Conservation (phyloP, 1,140 invertebrate species). For the Leptinotarsa lineolata region DNA sequence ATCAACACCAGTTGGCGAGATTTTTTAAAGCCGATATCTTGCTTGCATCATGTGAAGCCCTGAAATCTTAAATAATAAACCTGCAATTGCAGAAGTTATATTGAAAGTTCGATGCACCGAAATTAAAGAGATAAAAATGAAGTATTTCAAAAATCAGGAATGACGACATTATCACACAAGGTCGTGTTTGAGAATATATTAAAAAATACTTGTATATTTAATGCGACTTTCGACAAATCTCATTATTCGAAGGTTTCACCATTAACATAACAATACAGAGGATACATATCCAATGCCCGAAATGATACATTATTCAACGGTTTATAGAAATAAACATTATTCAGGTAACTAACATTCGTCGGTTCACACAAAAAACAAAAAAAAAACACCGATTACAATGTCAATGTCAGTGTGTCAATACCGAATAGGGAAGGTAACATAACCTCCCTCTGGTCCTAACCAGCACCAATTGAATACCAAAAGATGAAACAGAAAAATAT, state of each 20-base stretch:
- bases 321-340: not conserved
- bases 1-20: no score
- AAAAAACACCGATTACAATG: not conserved
- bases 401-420: slow-evolving; percentile 1
- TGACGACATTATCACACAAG: not conserved
- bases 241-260: not conserved
- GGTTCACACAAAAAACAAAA: not conserved
- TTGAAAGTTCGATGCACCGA: no score
- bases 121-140: no score
- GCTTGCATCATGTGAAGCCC: no score
- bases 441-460: not conserved
- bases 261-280: not conserved
- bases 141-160: not conserved
- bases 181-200: not conserved
- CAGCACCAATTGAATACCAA: not conserved
- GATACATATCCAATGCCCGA: not conserved
- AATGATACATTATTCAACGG: not conserved
- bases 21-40: no score
- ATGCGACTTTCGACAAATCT: not conserved
- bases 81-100: no score
- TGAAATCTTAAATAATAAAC: no score
- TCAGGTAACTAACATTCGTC: not conserved
- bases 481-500: not conserved
- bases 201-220: not conserved
- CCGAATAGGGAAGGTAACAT: not conserved